Conservation (phyloP, 2,113 vertebrate species). For the Mirounga angustirostris region DNA sequence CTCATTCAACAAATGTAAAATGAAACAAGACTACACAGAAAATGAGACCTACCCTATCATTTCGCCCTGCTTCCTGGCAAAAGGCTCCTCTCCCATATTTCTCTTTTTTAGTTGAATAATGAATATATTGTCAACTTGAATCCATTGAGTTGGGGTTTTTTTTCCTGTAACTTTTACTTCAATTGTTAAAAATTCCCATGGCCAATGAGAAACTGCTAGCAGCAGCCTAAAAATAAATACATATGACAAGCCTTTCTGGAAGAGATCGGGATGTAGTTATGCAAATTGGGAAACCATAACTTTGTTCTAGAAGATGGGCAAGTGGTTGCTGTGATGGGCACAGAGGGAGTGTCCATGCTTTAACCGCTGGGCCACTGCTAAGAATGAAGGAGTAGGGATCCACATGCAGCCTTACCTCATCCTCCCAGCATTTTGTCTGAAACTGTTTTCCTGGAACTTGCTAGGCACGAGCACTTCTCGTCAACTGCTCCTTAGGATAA, state of each 20-base stretch:
- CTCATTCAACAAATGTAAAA: constrained; percentile 21
- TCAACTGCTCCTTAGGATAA: neutral
- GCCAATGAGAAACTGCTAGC: constrained; percentile 9
- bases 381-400: neutral
- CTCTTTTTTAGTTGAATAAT: constrained; percentile 5
- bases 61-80: neutral
- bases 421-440: neutral
- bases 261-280: neutral
- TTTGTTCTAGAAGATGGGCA: neutral
- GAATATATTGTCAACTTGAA: constrained; percentile 25
- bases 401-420: neutral
- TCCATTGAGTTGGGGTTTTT: neutral
- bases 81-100: neutral
- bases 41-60: neutral
- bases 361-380: neutral
- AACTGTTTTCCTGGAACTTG: constrained; percentile 1
- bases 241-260: neutral
- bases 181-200: constrained; percentile 26
- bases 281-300: neutral
- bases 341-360: neutral
- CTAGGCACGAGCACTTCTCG: neutral
- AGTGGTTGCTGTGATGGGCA: neutral
- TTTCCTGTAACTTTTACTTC: neutral
- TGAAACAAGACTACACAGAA: neutral
- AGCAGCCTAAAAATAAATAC: constrained; percentile 27